Evolutionary conservation across 2,113 vertebrate species (phyloP).

Genomic region (Pseudorectes ferrugineus): DNA sequence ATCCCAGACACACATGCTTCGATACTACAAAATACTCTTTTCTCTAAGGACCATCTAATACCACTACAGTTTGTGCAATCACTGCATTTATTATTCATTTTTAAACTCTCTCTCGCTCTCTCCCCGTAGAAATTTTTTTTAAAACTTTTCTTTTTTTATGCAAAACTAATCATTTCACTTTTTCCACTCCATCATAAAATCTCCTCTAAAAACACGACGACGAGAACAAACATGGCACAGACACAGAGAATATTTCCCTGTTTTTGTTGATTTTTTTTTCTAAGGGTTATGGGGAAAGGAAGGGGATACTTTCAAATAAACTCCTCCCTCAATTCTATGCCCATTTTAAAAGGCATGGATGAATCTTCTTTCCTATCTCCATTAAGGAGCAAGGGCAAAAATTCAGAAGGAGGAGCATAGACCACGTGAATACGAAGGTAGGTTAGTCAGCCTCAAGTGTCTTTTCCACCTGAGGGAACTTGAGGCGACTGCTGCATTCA

Average conservation of each 20-base stretch:
- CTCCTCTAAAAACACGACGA: slow-evolving; percentile 79
- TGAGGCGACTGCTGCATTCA: neutral
- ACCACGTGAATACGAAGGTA: slow-evolving; percentile 10
- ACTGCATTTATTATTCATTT: slow-evolving; percentile 74
- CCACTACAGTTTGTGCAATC: slow-evolving; percentile 78
- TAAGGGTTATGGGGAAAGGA: slow-evolving; percentile 5
- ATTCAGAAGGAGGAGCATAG: neutral
- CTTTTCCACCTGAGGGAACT: neutral
- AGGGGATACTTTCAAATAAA: slow-evolving; percentile 60
- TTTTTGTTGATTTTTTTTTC: neutral
- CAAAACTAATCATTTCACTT: slow-evolving; percentile 81
- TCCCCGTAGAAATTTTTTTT: slow-evolving; percentile 70
- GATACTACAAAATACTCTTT: slow-evolving; percentile 62
- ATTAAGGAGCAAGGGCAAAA: neutral
- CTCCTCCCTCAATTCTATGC: neutral
- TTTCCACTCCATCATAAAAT: slow-evolving; percentile 78
- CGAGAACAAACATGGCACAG: slow-evolving; percentile 77
- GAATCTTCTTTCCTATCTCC: slow-evolving; percentile 7
- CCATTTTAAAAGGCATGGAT: neutral
- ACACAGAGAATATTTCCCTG: slow-evolving; percentile 74
- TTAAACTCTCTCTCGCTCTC: slow-evolving; percentile 73
- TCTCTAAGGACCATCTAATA: slow-evolving; percentile 59
- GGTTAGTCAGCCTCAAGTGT: slow-evolving; percentile 32
- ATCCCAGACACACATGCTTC: slow-evolving; percentile 53
- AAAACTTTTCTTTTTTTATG: slow-evolving; percentile 70